phyloP scores from a whole-genome alignment of 2,113 vertebrate genomes.

The western clawed frog (Xenopus tropicalis) region DNA sequence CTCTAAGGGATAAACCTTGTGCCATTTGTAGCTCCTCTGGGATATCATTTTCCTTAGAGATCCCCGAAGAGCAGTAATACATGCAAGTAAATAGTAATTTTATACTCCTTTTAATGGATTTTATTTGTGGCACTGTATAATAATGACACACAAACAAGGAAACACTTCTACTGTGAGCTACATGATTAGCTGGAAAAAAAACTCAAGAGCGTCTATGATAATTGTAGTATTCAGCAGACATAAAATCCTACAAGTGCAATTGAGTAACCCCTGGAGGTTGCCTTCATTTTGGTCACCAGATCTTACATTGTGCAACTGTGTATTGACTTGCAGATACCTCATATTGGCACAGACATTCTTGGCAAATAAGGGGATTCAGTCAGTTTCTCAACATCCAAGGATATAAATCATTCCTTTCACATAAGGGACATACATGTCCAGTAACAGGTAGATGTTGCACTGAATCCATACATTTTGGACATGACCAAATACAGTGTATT shows the following conservation, averaged over 20 bases:
- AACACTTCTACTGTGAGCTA: not conserved
- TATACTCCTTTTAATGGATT: not conserved
- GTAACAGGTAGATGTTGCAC: too few relatives aligned
- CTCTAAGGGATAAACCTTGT: not conserved
- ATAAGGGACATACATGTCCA: too few relatives aligned
- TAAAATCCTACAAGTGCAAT: not conserved
- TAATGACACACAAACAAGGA: conserved; percentile 2
- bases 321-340: too few relatives aligned
- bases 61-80: not conserved
- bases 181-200: not conserved
- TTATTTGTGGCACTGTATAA: conserved; percentile 5
- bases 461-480: too few relatives aligned
- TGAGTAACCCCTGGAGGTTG: not conserved
- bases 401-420: too few relatives aligned
- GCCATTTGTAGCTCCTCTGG: not conserved
- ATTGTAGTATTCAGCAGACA: too few relatives aligned
- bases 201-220: not conserved
- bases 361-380: too few relatives aligned
- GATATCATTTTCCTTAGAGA: conserved; percentile 4
- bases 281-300: not conserved
- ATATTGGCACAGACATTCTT: too few relatives aligned
- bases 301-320: not conserved
- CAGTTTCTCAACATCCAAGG: too few relatives aligned
- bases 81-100: conserved; percentile 23
- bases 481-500: too few relatives aligned